A percentile compares a stretch with the other conserved stretches of the same genome.
These are phyloP conservation scores for Chionodraco myersi DNA, from an alignment of 2,113 vertebrate genomes.

Conservation along the genomic window DNA sequence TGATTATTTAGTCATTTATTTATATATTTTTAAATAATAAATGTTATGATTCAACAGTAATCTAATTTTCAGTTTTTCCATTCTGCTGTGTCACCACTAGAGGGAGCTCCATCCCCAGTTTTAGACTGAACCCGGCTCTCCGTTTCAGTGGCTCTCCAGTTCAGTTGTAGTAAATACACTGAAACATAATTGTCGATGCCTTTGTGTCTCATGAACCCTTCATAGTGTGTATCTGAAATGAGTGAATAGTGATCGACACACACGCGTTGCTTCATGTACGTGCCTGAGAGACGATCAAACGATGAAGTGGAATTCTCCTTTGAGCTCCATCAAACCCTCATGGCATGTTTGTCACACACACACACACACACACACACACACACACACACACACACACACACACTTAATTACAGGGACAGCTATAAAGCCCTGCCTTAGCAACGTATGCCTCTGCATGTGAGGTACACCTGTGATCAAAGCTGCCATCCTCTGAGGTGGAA, in stretches of 20 bases:
- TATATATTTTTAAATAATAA: no score
- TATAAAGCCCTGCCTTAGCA: constrained; percentile 66
- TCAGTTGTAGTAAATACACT: background rate
- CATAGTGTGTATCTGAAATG: background rate
- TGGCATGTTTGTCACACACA: constrained; percentile 29
- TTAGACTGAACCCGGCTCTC: background rate
- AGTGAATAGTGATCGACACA: constrained; percentile 48
- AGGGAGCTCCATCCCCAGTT: constrained; percentile 39
- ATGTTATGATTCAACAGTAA: no score
- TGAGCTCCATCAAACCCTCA: constrained; percentile 43
- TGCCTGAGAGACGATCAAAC: constrained; percentile 60
- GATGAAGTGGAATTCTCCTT: constrained; percentile 57
- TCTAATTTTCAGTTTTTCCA: background rate
- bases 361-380: constrained; percentile 32
- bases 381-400: constrained; percentile 34
- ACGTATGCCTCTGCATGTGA: constrained; percentile 62
- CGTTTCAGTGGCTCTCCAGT: constrained; percentile 11
- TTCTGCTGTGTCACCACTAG: constrained; percentile 54
- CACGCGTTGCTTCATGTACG: constrained; percentile 43
- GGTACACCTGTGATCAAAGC: constrained; percentile 79
- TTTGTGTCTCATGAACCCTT: background rate
- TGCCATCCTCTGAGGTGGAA: constrained; percentile 60
- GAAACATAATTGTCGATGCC: background rate
- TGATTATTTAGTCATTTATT: no score
- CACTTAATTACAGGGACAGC: constrained; percentile 78